Conservation (phyloP, 2,113 vertebrate species). For the Sakesphorus luctuosus region DNA sequence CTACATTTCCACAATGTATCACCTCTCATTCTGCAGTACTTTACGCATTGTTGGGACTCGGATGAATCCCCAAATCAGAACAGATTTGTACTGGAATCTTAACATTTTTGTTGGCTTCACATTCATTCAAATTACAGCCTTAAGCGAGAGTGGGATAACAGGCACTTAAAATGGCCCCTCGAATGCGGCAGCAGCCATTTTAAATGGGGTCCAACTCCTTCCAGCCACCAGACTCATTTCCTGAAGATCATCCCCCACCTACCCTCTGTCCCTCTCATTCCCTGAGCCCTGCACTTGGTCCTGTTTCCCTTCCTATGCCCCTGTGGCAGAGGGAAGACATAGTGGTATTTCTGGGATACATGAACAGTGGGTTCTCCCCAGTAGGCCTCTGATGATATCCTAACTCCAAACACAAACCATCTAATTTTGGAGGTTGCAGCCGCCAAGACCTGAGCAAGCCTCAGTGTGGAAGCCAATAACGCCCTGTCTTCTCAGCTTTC, state of each 20-base stretch:
- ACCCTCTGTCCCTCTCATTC: background rate
- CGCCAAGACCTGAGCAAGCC: background rate
- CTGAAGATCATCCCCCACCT: background rate
- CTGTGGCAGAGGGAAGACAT: background rate
- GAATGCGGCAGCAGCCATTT: conserved; percentile 32
- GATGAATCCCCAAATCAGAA: conserved; percentile 61
- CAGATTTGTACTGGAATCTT: conserved; percentile 58
- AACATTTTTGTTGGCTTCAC: conserved; percentile 60
- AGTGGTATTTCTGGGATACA: background rate
- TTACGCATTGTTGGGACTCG: conserved; percentile 44
- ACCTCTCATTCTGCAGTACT: conserved; percentile 43
- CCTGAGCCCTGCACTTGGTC: fast-evolving
- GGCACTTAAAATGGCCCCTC: conserved; percentile 60
- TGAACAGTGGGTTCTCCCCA: background rate
- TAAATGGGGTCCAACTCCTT: background rate
- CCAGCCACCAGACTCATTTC: background rate
- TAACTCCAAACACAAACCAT: background rate
- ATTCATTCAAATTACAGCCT: conserved; percentile 47
- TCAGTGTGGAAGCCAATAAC: background rate
- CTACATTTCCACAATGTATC: conserved; percentile 54
- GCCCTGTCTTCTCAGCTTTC: background rate
- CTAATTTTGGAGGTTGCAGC: background rate
- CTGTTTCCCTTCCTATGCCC: background rate
- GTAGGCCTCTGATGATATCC: background rate
- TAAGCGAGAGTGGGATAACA: conserved; percentile 20